Evolutionary conservation across 2,797 vertebrate genomes (phyloP), one percentile per base, ranked within the genome.

Genomic region (Hypotaenidia okinawae): DNA sequence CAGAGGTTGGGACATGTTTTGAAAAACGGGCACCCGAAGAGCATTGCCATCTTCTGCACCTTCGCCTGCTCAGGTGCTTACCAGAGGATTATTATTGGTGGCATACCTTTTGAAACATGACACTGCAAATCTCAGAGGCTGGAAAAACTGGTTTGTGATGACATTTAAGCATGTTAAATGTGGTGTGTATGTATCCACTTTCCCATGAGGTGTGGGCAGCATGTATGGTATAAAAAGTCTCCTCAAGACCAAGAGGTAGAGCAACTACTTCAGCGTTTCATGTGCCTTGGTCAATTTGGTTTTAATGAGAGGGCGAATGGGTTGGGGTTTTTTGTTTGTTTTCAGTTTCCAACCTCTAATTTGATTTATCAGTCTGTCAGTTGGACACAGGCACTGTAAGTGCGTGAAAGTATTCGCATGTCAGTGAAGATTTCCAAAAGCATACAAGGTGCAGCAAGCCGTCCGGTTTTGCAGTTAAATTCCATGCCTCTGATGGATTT

Each of bases 401-500:
- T 54, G 10, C 52, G 35, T 13, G 14, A 57, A 78, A 54, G 66
- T 66, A 68, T 93, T 78, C 94, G 74, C 63, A 89, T 95, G 87
- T 91, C 86, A 94, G 88, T 84, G 84, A 90, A 95, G 90, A 79
- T 89, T 97, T 97, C 94, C 93, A 95, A 91, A 97, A 94, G 58
- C 2, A 0, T 93, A 78, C 41, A 68, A 95, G 89, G 89, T 91
- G 87, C 88, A 95, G 92, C 85, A 85, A 97, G 92, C 94, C 87
- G 78, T 64, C 95, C 90, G 91, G 94, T 96, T 95, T 92, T 81
- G 76, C 80, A 58, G 18, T 94, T 96, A 97, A 97, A 96, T 97
- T 98, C 96, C 90, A 81, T 93, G 92, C 94, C 96, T 97, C 91
- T 95, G 97, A 97, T 98, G 97, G 97, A 97, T 97, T 98, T 98